Conservation (phyloP, 2,113 vertebrate genomes). For the Triplophysa dalaica region DNA sequence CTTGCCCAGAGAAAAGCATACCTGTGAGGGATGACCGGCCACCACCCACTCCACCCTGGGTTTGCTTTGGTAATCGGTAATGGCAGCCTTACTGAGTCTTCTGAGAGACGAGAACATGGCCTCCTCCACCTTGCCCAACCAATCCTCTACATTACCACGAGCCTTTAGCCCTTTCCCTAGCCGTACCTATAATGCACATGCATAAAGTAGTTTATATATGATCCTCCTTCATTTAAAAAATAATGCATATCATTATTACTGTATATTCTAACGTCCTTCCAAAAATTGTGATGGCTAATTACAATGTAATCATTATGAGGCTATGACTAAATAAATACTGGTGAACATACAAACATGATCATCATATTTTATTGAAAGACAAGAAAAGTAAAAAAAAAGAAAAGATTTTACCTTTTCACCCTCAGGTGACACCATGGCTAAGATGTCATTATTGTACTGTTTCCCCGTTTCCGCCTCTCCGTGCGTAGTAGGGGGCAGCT, state of each 20-base stretch:
- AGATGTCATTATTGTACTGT: slow-evolving; percentile 78
- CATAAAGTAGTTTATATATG: no score
- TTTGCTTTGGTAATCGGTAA: slow-evolving; percentile 78
- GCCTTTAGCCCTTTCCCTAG: slow-evolving; percentile 82
- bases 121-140: slow-evolving; percentile 85
- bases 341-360: no score
- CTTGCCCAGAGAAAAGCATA: slow-evolving; percentile 38
- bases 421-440: slow-evolving; percentile 84
- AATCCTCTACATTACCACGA: slow-evolving; percentile 83
- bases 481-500: slow-evolving; percentile 54
- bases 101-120: slow-evolving; percentile 79
- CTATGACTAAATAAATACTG: no score
- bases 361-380: background rate
- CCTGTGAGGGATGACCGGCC: slow-evolving; percentile 81
- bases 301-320: background rate
- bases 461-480: slow-evolving; percentile 68
- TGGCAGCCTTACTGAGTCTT: slow-evolving; percentile 78
- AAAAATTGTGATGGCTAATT: background rate
- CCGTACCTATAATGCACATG: slow-evolving; percentile 66
- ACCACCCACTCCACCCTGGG: slow-evolving; percentile 76
- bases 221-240: no score
- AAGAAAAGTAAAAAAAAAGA: background rate
- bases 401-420: slow-evolving; percentile 75
- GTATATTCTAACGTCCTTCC: no score
- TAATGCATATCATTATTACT: no score